Evolutionary conservation across 2,797 vertebrate species (phyloP).

Genomic region (Microcaecilia unicolor): DNA sequence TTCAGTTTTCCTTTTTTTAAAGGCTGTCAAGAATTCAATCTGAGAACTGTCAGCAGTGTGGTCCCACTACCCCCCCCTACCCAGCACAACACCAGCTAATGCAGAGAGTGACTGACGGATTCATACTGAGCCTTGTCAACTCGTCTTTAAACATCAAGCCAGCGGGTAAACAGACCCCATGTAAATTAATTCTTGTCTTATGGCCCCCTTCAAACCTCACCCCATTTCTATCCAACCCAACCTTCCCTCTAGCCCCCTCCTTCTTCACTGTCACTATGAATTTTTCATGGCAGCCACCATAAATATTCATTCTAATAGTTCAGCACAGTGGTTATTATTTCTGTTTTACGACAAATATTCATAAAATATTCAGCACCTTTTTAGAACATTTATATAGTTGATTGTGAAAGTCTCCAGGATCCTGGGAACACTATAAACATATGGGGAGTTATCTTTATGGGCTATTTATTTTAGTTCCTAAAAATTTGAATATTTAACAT

Average conservation of each 20-base stretch:
- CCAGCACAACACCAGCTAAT: slow-evolving; percentile 35
- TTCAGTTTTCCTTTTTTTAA: slow-evolving; percentile 56
- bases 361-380: slow-evolving; percentile 90
- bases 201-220: slow-evolving; percentile 35
- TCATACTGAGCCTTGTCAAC: slow-evolving; percentile 59
- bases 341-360: slow-evolving; percentile 87
- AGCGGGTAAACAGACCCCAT: slow-evolving; percentile 65
- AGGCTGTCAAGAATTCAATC: slow-evolving; percentile 88
- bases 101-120: slow-evolving; percentile 63
- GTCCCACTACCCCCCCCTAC: slow-evolving; percentile 40
- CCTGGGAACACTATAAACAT: slow-evolving; percentile 57
- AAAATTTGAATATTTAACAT: slow-evolving; percentile 54
- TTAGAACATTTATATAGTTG: slow-evolving; percentile 73
- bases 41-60: slow-evolving; percentile 74
- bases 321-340: slow-evolving; percentile 96
- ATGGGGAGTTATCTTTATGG: slow-evolving; percentile 61
- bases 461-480: slow-evolving; percentile 49
- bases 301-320: slow-evolving; percentile 99
- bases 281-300: slow-evolving; percentile 93
- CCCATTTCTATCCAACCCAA: slow-evolving; percentile 47
- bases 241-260: slow-evolving; percentile 27
- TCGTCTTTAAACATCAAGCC: slow-evolving; percentile 69
- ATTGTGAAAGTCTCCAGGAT: slow-evolving; percentile 57
- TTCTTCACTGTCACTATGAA: slow-evolving; percentile 78
- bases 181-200: slow-evolving; percentile 73